Percentiles rank a stretch among this genome's conserved stretches.
These are phyloP conservation scores for Dendrolimus punctatus DNA, from an alignment of 1,140 invertebrate genomes.

Conservation along the genomic window DNA sequence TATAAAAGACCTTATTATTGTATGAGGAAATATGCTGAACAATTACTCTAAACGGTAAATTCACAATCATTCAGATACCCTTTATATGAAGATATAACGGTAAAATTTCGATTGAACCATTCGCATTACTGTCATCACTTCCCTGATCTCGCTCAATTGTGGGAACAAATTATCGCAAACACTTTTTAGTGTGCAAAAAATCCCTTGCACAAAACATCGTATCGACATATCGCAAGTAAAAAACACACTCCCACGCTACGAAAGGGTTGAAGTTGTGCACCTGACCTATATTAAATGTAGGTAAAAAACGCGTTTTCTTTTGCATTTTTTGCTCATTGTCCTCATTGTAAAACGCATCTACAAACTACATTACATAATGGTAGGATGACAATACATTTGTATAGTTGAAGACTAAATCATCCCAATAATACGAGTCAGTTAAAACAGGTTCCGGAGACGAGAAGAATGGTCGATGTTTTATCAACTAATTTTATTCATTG, in stretches of 20 bases:
- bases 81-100: constrained; percentile 34
- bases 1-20: no score
- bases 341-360: constrained; percentile 34
- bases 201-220: constrained; percentile 39
- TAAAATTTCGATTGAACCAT: constrained; percentile 32
- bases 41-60: constrained; percentile 13
- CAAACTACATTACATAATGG: constrained; percentile 31
- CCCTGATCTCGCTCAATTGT: constrained; percentile 51
- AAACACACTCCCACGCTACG: constrained; percentile 62
- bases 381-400: constrained; percentile 28
- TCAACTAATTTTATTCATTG: no score
- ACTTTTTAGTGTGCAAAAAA: constrained; percentile 52
- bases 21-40: background rate
- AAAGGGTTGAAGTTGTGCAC: constrained; percentile 65
- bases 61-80: constrained; percentile 4
- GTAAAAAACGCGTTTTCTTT: constrained; percentile 57
- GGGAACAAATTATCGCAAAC: constrained; percentile 71
- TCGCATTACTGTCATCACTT: constrained; percentile 60
- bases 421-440: background rate
- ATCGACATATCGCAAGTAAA: constrained; percentile 23
- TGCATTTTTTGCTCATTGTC: constrained; percentile 52
- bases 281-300: constrained; percentile 65
- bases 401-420: background rate
- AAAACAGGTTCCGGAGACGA: no score
- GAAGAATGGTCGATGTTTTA: no score